These are phyloP conservation scores for Spea multiplicata DNA, from an alignment of 2,113 vertebrate genomes.

Conservation along the genomic window DNA sequence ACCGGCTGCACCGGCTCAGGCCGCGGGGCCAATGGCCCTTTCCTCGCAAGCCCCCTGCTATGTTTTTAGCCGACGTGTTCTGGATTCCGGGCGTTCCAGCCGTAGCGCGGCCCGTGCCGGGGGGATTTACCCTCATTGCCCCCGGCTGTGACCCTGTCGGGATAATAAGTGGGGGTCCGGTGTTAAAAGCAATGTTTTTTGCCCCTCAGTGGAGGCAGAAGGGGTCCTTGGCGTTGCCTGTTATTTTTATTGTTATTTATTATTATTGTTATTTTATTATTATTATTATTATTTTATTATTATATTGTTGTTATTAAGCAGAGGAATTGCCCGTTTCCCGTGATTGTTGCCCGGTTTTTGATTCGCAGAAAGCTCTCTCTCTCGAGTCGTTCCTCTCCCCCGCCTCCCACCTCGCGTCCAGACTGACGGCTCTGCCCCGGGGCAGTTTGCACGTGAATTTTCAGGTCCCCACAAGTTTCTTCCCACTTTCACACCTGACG, in stretches of 20 bases:
- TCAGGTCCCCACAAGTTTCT: constrained; percentile 20
- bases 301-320: too few species aligned
- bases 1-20: not conserved
- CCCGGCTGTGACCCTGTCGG: too few species aligned
- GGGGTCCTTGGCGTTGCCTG: too few species aligned
- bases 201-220: too few species aligned
- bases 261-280: too few species aligned
- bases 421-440: not conserved
- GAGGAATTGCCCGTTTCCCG: too few species aligned
- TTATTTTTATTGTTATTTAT: too few species aligned
- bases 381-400: not conserved
- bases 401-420: not conserved
- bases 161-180: too few species aligned
- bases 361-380: not conserved
- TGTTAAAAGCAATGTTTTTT: too few species aligned
- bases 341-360: not conserved
- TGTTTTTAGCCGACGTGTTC: not conserved
- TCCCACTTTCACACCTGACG: constrained; percentile 4
- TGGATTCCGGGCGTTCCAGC: not conserved
- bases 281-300: too few species aligned
- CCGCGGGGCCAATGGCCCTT: not conserved
- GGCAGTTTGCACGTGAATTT: not conserved
- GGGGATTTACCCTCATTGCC: too few species aligned
- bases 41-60: not conserved
- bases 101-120: not conserved